Conservation (phyloP, 2,888 invertebrate species). For the Caenorhabditis afra region DNA sequence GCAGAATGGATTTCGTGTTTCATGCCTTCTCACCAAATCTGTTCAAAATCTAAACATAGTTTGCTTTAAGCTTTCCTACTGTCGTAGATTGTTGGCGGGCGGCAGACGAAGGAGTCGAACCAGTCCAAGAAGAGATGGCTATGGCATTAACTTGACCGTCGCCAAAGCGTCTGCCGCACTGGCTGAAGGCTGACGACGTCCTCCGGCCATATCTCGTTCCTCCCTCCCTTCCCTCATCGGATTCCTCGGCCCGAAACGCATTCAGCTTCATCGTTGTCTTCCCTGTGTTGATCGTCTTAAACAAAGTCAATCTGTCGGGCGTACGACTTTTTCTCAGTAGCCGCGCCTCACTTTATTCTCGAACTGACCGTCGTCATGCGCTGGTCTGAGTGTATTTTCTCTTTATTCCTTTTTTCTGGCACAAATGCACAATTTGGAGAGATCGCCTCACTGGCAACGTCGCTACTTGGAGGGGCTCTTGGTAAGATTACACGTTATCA, state of each 20-base stretch:
- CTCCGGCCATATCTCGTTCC: conserved; percentile 58
- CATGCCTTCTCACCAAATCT: not conserved
- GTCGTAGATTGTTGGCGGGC: conserved; percentile 9
- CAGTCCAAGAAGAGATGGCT: conserved; percentile 52
- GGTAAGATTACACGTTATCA: conserved; percentile 38
- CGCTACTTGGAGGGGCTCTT: conserved; percentile 62
- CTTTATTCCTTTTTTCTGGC: conserved; percentile 24
- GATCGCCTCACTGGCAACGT: conserved; percentile 75
- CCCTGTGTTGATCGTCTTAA: conserved; percentile 49
- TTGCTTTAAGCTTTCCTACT: not conserved
- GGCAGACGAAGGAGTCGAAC: conserved; percentile 26
- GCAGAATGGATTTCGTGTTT: not conserved
- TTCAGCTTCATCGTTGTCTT: conserved; percentile 31
- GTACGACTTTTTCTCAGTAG: conserved; percentile 4
- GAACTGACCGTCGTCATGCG: conserved; percentile 34
- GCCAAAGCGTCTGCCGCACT: conserved; percentile 22
- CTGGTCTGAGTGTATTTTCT: conserved; percentile 2
- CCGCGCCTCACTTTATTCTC: conserved; percentile 17
- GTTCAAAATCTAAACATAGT: not conserved
- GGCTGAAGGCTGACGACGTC: conserved; percentile 37
- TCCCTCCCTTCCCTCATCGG: conserved; percentile 18
- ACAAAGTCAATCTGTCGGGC: conserved; percentile 39
- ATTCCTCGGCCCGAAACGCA: conserved; percentile 42
- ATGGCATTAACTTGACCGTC: conserved; percentile 62
- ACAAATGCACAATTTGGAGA: conserved; percentile 74